Evolutionary conservation across 2,797 vertebrate genomes (phyloP), one percentile per base, ranked within the genome.

Genomic region (Alcedo atthis): DNA sequence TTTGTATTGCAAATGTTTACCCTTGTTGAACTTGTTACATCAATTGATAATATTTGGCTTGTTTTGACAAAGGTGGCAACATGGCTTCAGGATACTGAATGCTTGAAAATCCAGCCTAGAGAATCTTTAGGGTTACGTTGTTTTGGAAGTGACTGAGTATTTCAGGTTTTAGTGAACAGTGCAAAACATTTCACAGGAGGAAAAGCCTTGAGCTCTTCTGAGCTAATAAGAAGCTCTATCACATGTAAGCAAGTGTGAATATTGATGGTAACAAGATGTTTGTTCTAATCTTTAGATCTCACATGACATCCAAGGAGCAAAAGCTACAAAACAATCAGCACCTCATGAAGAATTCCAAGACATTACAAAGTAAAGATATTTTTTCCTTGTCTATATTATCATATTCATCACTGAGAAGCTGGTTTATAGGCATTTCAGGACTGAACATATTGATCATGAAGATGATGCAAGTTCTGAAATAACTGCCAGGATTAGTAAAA

Each of bases 251-350:
- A 73, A 51, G 48, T 10, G 10, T 45, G 22, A 1, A 40, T 81
- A 59, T 73, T 53, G 48, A 33, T 37, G 48, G 43, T 57, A 61
- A 55, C 54, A 48, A 71, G 40, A 9, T 46, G 32, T 32, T 88
- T 76, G 19, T 51, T 73, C 53, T 84, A 45, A 58, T 77, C 51
- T 11, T 6, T 84, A 97, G 96, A 79, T 91, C 81, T 45, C 57
- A 22, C 1, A 1, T 62, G 59, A 51, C 24, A 59, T 53, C 12
- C 30, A 66, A 90, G 67, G 83, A 87, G 25, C 69, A 42, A 11
- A 81, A 73, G 49, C 45, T 42, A 21, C 83, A 75, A 63, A 61
- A 70, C 14, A 57, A 79, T 40, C 74, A 32, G 40, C 17, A 46
- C 8, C 33, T 70, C 16, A 30, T 24, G 48, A 77, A 86, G 62